These are phyloP conservation scores for Eupeodes corollae DNA, from an alignment of 1,140 invertebrate species.

Conservation along the genomic window DNA sequence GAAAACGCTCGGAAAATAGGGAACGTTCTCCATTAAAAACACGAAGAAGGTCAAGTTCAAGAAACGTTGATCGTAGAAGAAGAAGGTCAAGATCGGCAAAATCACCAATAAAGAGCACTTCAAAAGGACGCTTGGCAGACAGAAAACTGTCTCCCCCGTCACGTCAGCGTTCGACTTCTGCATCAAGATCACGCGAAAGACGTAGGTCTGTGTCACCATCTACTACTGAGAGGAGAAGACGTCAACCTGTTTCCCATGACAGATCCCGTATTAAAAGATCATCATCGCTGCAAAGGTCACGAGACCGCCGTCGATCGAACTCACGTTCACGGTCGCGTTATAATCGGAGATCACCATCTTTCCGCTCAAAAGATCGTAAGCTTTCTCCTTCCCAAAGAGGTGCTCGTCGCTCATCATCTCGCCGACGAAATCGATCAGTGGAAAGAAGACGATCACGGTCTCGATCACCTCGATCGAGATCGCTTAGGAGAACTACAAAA, in stretches of 20 bases:
- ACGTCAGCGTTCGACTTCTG: neutral
- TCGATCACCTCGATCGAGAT: neutral
- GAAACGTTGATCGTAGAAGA: neutral
- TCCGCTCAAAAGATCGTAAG: neutral
- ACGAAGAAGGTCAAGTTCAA: neutral
- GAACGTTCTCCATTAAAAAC: conserved; percentile 1
- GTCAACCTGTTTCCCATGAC: neutral
- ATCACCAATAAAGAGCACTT: too few species aligned
- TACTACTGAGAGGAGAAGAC: neutral
- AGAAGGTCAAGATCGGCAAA: too few species aligned
- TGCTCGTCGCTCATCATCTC: neutral
- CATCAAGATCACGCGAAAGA: too few species aligned
- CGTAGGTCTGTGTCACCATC: too few species aligned
- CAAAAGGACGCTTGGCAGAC: neutral
- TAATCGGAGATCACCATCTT: neutral
- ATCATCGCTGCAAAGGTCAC: neutral
- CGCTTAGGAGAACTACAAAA: too few species aligned
- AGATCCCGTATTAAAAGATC: neutral
- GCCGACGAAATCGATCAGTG: neutral
- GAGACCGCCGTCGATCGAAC: neutral
- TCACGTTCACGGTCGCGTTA: neutral
- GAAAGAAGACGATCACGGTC: neutral
- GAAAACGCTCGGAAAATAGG: conserved; percentile 7
- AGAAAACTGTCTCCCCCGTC: neutral
- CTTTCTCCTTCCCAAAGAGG: too few species aligned